phyloP scores from a whole-genome alignment of 1,140 invertebrate species.

The Zaprionus davidi region DNA sequence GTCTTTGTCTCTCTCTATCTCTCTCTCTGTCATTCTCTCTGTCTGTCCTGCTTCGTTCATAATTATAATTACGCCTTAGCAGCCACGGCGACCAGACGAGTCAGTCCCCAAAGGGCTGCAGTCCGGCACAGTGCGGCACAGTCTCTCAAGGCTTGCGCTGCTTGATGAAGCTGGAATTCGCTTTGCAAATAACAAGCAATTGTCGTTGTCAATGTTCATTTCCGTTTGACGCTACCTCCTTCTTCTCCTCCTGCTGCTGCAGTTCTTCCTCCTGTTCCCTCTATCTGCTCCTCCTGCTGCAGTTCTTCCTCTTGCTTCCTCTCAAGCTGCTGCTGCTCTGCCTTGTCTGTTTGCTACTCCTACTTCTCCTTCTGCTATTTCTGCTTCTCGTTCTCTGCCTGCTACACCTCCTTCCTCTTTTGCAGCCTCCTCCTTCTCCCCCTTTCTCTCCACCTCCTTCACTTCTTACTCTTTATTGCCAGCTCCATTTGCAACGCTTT shows the following conservation, averaged over 20 bases:
- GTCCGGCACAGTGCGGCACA: not conserved
- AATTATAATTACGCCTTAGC: slow-evolving; percentile 75
- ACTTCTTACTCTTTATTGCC: slow-evolving; percentile 13
- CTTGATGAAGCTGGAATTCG: slow-evolving; percentile 74
- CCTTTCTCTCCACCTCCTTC: not conserved
- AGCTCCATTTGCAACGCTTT: slow-evolving; percentile 45
- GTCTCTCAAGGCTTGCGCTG: slow-evolving; percentile 33
- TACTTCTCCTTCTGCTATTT: not conserved
- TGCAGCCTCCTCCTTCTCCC: not conserved
- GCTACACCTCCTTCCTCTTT: not conserved
- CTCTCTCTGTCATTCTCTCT: not conserved
- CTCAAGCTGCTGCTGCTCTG: not conserved
- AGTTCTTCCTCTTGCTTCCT: not conserved
- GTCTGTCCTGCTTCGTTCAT: slow-evolving; percentile 62
- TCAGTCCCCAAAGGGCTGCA: slow-evolving; percentile 42
- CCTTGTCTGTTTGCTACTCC: not conserved
- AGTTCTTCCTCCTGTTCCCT: not conserved
- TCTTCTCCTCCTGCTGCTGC: not conserved
- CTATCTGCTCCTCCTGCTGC: not conserved
- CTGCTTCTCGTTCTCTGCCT: not conserved
- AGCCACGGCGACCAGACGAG: slow-evolving; percentile 20
- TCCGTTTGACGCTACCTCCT: slow-evolving; percentile 55
- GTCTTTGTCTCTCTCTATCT: slow-evolving; percentile 18
- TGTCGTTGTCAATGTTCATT: slow-evolving; percentile 83
- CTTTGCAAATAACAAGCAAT: slow-evolving; percentile 82